A percentile compares a stretch with the other conserved stretches of the same genome.
Evolutionary conservation across 23 tunicate species (phyloP).

Genomic region (Styela clava): DNA sequence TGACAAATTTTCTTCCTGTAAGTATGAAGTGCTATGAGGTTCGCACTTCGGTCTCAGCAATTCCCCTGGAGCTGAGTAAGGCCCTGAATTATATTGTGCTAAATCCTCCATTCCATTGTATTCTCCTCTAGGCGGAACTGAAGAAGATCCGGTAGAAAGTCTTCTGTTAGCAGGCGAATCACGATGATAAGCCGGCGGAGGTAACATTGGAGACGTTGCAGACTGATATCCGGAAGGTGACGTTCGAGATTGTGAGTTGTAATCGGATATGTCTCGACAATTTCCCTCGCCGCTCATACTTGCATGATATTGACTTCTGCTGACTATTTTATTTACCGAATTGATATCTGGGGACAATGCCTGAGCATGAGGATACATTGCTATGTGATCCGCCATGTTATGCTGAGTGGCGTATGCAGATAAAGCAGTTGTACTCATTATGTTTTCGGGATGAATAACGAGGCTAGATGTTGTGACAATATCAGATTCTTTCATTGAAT

Average conservation of each 20-base stretch:
- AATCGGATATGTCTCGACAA: constrained; percentile 1
- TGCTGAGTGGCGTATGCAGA: background rate
- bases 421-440: constrained; percentile 3
- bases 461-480: background rate
- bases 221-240: background rate
- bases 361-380: background rate
- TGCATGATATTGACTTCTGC: background rate
- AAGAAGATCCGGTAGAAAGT: constrained; percentile 8
- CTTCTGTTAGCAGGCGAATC: background rate
- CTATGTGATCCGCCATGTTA: background rate
- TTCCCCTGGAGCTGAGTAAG: constrained; percentile 7
- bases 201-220: background rate
- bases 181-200: background rate
- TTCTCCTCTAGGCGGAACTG: background rate
- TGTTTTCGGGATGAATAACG: background rate
- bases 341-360: background rate
- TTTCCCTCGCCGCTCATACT: no score
- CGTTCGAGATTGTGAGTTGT: background rate
- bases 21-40: background rate
- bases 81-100: background rate
- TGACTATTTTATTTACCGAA: background rate
- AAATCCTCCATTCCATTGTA: background rate
- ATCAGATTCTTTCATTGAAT: background rate
- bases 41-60: background rate
- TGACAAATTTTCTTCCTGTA: background rate